phyloP scores from a whole-genome alignment of 2,888 invertebrate genomes.

The Orthonychiurus folsomi region DNA sequence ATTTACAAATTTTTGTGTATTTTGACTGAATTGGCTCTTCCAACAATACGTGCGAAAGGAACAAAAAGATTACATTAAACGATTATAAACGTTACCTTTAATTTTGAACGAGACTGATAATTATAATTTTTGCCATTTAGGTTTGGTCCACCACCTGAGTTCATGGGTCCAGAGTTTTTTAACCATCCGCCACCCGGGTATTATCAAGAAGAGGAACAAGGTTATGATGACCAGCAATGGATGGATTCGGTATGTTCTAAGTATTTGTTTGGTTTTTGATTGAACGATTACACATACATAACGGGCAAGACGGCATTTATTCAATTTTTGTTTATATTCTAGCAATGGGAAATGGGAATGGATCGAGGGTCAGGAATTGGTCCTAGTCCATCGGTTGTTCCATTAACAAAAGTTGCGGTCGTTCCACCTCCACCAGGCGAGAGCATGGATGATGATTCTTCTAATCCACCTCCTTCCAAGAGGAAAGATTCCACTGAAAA shows the following conservation, averaged over 20 bases:
- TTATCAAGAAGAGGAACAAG: constrained; percentile 22
- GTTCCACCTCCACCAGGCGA: constrained; percentile 40
- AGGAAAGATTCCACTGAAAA: no score
- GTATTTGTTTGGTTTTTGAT: constrained; percentile 8
- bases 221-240: constrained; percentile 59
- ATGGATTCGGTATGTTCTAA: constrained; percentile 46
- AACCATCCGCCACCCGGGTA: constrained; percentile 31
- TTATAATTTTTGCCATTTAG: constrained; percentile 10
- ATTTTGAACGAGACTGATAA: no score
- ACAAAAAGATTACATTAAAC: no score
- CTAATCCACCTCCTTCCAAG: not conserved
- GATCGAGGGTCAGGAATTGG: constrained; percentile 46
- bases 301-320: no score
- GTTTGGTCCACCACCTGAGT: constrained; percentile 27
- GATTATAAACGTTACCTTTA: no score
- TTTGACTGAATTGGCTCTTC: not conserved
- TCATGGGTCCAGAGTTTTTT: constrained; percentile 34
- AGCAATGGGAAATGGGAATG: constrained; percentile 50
- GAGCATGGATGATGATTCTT: constrained; percentile 13
- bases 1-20: not conserved
- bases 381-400: constrained; percentile 25
- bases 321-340: constrained; percentile 50
- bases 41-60: no score
- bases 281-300: no score
- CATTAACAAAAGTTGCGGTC: constrained; percentile 35